A percentile compares a stretch with the other conserved stretches of the same genome.
Evolutionary conservation across 2,113 vertebrate genomes (phyloP).

Genomic region (Rhinopomastus cyanomelas): DNA sequence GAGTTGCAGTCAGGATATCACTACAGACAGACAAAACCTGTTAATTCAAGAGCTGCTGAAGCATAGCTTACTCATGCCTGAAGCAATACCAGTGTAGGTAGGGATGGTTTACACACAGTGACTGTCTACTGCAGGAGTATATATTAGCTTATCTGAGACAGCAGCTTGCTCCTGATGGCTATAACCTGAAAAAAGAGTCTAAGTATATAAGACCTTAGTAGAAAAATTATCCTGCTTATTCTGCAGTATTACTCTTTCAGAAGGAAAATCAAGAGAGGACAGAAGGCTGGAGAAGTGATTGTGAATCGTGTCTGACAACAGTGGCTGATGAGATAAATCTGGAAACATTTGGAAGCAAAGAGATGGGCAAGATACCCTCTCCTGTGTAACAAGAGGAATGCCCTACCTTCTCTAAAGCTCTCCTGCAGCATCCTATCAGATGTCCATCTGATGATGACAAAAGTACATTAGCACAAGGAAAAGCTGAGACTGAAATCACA

Average conservation of each 20-base stretch:
- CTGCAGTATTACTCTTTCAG: background rate
- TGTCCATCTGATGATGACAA: background rate
- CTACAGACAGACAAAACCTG: conserved; percentile 61
- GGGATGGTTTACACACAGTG: conserved; percentile 15
- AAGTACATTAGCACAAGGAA: background rate
- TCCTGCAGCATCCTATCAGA: background rate
- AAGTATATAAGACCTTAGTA: conserved; percentile 23
- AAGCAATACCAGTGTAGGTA: conserved; percentile 41
- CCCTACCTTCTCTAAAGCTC: background rate
- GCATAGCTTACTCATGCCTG: conserved; percentile 54
- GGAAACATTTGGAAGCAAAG: background rate
- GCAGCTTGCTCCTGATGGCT: conserved; percentile 54
- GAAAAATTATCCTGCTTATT: conserved; percentile 36
- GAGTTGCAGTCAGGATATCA: background rate
- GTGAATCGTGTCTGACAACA: background rate
- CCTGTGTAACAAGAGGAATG: background rate
- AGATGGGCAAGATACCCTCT: background rate
- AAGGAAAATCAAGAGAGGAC: conserved; percentile 2
- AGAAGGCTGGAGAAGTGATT: background rate
- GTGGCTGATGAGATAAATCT: background rate
- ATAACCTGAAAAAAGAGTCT: conserved; percentile 35
- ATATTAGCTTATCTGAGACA: conserved; percentile 59
- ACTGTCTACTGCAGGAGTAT: conserved; percentile 38
- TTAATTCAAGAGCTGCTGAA: conserved; percentile 55
- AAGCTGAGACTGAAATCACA: background rate